These are phyloP conservation scores for Micronycteris hirsuta DNA, from an alignment of 2,113 vertebrate genomes.

Conservation along the genomic window DNA sequence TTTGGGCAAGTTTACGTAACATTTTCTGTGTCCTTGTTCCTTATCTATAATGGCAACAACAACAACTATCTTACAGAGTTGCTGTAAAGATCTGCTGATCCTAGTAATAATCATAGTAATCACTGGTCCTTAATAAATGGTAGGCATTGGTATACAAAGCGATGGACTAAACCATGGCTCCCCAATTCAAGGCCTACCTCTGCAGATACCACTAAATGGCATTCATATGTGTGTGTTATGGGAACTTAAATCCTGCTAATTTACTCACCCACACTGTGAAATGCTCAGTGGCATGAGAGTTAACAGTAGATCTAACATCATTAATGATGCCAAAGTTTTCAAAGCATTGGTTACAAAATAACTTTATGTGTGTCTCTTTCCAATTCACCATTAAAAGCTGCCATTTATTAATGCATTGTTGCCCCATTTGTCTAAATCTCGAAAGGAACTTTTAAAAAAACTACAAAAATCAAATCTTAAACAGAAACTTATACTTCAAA, in stretches of 20 bases:
- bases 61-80: not conserved
- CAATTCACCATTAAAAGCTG: not conserved
- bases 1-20: constrained; percentile 4
- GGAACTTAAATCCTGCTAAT: constrained; percentile 10
- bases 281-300: not conserved
- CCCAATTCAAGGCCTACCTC: not conserved
- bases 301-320: not conserved
- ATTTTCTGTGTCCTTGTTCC: not conserved
- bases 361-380: not conserved
- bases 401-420: not conserved
- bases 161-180: not conserved
- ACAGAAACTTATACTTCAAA: constrained; percentile 14
- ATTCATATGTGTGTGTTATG: not conserved
- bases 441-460: constrained; percentile 28
- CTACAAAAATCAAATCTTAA: constrained; percentile 16
- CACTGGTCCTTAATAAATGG: not conserved
- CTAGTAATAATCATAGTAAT: not conserved
- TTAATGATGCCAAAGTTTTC: not conserved
- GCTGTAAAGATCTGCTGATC: not conserved
- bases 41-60: not conserved
- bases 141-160: not conserved
- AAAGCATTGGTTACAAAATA: not conserved
- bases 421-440: not conserved
- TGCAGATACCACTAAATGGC: not conserved
- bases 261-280: not conserved